Percentiles rank a stretch among this genome's conserved stretches.
Conservation (phyloP, 1,140 invertebrate species). For the Fopius arisanus region DNA sequence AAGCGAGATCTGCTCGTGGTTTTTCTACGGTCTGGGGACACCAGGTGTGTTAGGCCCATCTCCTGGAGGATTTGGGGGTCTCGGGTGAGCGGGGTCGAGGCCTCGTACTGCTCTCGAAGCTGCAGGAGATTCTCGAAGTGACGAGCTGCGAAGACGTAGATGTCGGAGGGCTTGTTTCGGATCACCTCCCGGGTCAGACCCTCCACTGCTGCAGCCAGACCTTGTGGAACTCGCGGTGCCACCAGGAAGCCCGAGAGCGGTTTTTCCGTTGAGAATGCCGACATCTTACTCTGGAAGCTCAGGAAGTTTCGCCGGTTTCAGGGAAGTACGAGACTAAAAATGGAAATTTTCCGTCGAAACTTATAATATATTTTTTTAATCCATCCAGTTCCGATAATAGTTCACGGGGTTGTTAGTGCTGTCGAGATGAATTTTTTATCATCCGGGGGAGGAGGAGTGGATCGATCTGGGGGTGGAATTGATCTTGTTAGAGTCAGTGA, state of each 20-base stretch:
- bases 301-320: no score
- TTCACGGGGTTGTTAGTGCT: no score
- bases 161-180: constrained; percentile 69
- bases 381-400: no score
- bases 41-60: constrained; percentile 26
- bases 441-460: neutral
- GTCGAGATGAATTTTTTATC: neutral
- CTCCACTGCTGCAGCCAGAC: constrained; percentile 73
- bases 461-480: neutral
- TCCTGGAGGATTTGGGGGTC: neutral
- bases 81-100: neutral
- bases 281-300: constrained; percentile 28
- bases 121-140: constrained; percentile 71
- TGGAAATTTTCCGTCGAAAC: no score
- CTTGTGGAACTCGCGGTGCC: constrained; percentile 69
- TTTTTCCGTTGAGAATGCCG: constrained; percentile 28
- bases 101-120: constrained; percentile 57
- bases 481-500: neutral
- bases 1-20: neutral
- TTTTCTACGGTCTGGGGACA: neutral
- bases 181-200: constrained; percentile 73
- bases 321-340: no score
- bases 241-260: constrained; percentile 50
- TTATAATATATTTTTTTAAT: no score
- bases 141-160: constrained; percentile 71